Percentiles rank a stretch among this genome's conserved stretches.
These are phyloP conservation scores for Drosophila erecta DNA, from an alignment of 1,140 invertebrate genomes.

Conservation along the genomic window DNA sequence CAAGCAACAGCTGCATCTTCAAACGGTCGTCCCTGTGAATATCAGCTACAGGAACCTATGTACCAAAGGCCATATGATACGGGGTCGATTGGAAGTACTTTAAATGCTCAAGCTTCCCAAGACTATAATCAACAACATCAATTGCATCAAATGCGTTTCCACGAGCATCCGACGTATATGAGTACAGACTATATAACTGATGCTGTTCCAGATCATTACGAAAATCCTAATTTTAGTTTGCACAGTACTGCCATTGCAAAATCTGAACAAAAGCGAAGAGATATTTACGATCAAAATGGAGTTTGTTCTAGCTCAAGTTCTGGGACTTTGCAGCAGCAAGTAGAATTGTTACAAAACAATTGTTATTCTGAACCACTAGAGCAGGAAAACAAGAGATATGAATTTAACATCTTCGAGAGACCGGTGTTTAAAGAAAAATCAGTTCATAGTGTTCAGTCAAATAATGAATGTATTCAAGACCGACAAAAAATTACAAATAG, in stretches of 20 bases:
- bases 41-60: conserved; percentile 74
- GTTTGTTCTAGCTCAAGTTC: conserved; percentile 40
- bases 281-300: conserved; percentile 32
- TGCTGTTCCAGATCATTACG: conserved; percentile 77
- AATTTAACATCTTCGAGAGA: conserved; percentile 82
- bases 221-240: conserved; percentile 84
- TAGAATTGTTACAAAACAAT: conserved; percentile 64
- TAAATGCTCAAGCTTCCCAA: conserved; percentile 41
- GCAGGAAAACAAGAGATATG: conserved; percentile 63
- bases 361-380: conserved; percentile 82
- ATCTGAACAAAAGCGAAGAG: conserved; percentile 22
- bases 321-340: conserved; percentile 65
- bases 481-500: conserved; percentile 36
- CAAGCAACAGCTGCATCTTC: conserved; percentile 13
- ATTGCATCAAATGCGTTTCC: conserved; percentile 30
- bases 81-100: conserved; percentile 64
- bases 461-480: conserved; percentile 56
- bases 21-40: conserved; percentile 36
- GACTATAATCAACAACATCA: conserved; percentile 40
- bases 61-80: conserved; percentile 81
- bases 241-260: conserved; percentile 11
- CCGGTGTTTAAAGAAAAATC: conserved; percentile 65
- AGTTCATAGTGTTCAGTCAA: conserved; percentile 15
- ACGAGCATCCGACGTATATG: conserved; percentile 46
- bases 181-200: conserved; percentile 67